These are phyloP conservation scores for Eustalomyia histrio DNA, from an alignment of 2,888 invertebrate genomes.

Conservation along the genomic window DNA sequence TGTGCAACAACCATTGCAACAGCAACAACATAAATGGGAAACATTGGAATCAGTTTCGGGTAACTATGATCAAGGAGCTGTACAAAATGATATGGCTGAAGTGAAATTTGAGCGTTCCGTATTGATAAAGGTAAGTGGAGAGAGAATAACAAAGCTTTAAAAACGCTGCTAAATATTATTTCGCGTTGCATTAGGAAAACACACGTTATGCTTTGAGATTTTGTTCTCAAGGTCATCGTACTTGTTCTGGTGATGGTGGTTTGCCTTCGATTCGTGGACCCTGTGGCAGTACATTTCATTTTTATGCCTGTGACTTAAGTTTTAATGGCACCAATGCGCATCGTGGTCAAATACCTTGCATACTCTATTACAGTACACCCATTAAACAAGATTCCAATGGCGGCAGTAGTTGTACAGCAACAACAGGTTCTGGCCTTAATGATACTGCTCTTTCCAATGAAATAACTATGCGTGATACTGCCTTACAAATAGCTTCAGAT, in stretches of 20 bases:
- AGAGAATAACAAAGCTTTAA: neutral
- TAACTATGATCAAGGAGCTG: constrained; percentile 90
- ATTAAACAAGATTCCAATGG: constrained; percentile 73
- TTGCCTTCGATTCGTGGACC: constrained; percentile 92
- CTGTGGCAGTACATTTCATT: constrained; percentile 94
- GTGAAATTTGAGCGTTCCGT: constrained; percentile 94
- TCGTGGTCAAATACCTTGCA: constrained; percentile 95
- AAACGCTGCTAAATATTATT: no score
- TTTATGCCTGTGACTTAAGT: constrained; percentile 94
- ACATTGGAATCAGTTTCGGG: constrained; percentile 92
- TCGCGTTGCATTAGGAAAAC: constrained; percentile 83
- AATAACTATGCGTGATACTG: constrained; percentile 78
- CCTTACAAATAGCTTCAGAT: constrained; percentile 88
- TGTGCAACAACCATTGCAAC: constrained; percentile 79
- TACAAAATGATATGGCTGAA: constrained; percentile 92
- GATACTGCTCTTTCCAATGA: constrained; percentile 69
- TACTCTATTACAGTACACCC: constrained; percentile 85
- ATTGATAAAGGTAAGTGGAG: constrained; percentile 85
- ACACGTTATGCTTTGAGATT: constrained; percentile 93
- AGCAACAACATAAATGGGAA: constrained; percentile 88
- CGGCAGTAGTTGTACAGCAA: neutral
- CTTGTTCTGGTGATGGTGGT: constrained; percentile 97
- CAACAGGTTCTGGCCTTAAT: constrained; percentile 47
- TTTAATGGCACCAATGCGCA: constrained; percentile 98
- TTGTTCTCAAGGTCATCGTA: constrained; percentile 93